Conservation (phyloP, 2,113 vertebrate genomes). For the Platichthys stellatus region DNA sequence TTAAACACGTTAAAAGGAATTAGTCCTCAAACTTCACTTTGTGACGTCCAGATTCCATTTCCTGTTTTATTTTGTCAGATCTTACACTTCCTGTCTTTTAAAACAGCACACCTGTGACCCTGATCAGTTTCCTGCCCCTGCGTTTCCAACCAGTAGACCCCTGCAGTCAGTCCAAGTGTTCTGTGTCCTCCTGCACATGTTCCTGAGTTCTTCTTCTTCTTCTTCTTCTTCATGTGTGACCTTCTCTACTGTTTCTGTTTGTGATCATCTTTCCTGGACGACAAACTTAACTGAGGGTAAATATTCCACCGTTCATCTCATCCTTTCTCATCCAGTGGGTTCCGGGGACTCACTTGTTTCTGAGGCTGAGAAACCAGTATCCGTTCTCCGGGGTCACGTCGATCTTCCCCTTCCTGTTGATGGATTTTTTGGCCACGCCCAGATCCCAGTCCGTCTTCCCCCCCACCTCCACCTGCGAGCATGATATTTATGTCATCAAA, state of each 20-base stretch:
- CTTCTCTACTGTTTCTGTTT: too few relatives aligned
- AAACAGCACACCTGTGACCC: too few relatives aligned
- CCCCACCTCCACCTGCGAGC: conserved; percentile 73
- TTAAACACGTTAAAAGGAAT: too few relatives aligned
- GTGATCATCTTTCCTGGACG: too few relatives aligned
- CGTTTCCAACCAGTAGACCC: neutral
- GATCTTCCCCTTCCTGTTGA: conserved; percentile 81
- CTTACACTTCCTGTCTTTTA: neutral
- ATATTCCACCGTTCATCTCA: too few relatives aligned
- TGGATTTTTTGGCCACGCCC: conserved; percentile 72
- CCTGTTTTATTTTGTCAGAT: neutral
- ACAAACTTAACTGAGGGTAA: too few relatives aligned
- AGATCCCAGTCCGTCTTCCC: conserved; percentile 83
- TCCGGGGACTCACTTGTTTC: conserved; percentile 70
- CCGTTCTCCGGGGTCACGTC: conserved; percentile 76
- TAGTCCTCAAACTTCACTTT: too few relatives aligned
- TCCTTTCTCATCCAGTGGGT: neutral
- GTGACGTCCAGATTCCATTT: neutral
- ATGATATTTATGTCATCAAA: neutral
- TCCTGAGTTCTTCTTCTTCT: too few relatives aligned
- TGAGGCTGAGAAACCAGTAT: conserved; percentile 82
- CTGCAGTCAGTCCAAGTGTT: too few relatives aligned
- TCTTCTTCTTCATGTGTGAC: too few relatives aligned
- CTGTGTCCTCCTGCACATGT: too few relatives aligned
- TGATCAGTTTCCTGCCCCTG: too few relatives aligned